A percentile compares a stretch with the other conserved stretches of the same genome.
Conservation (phyloP, 2,797 vertebrate genomes). For the Takifugu ocellatus region DNA sequence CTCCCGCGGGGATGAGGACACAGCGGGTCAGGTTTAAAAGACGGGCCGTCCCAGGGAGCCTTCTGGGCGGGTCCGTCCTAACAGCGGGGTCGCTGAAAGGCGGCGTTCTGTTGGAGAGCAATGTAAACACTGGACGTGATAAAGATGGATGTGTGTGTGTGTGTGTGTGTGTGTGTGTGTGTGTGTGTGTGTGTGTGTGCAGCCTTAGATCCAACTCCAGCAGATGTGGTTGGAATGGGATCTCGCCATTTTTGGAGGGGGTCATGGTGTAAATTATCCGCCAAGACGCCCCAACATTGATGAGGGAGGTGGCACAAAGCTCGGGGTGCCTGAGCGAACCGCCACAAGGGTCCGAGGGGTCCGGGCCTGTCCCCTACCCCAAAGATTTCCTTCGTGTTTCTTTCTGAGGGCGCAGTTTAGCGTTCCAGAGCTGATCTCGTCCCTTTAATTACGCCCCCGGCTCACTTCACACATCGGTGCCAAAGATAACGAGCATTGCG, state of each 20-base stretch:
- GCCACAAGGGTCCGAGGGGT: slow-evolving; percentile 6
- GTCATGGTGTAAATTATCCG: slow-evolving; percentile 17
- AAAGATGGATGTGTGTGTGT: slow-evolving; percentile 35
- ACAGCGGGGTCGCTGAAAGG: slow-evolving; percentile 69
- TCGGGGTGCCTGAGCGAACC: neutral
- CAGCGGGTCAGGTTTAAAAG: slow-evolving; percentile 73
- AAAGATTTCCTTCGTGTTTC: neutral
- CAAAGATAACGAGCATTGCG: slow-evolving; percentile 29
- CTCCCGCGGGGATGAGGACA: slow-evolving; percentile 65
- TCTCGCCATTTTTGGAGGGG: slow-evolving; percentile 15
- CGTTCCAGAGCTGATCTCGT: neutral
- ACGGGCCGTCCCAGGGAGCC: slow-evolving; percentile 62
- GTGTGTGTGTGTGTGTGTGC: neutral
- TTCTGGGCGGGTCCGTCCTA: slow-evolving; percentile 68
- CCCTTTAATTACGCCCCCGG: slow-evolving; percentile 12
- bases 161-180: slow-evolving; percentile 5
- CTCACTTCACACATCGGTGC: slow-evolving; percentile 48
- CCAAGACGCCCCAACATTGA: slow-evolving; percentile 11
- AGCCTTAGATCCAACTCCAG: slow-evolving; percentile 15
- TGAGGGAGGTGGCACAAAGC: slow-evolving; percentile 10
- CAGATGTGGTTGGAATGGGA: slow-evolving; percentile 24
- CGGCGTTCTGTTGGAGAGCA: slow-evolving; percentile 51
- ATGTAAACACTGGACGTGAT: slow-evolving; percentile 69
- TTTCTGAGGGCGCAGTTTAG: neutral
- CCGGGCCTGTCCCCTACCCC: neutral